These are phyloP conservation scores for Elephantulus edwardii DNA, from an alignment of 2,113 vertebrate species.

Conservation along the genomic window DNA sequence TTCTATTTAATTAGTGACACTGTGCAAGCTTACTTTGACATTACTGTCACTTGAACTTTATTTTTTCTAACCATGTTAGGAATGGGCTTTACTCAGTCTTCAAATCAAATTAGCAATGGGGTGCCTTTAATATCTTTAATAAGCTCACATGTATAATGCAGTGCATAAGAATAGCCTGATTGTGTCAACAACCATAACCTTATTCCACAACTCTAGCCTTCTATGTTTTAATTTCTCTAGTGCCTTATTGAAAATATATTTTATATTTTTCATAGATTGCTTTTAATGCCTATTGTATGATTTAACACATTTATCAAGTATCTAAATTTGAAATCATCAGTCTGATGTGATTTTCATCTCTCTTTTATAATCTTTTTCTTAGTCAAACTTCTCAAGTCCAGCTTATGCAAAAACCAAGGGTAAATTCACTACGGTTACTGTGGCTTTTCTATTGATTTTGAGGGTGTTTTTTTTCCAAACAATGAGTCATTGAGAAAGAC, in stretches of 20 bases:
- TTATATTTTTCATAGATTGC: not conserved
- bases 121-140: not conserved
- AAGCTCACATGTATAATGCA: not conserved
- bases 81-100: not conserved
- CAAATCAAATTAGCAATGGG: conserved; percentile 7
- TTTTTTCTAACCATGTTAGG: not conserved
- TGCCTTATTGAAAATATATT: not conserved
- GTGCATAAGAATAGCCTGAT: not conserved
- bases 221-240: not conserved
- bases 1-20: not conserved
- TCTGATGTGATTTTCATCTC: not conserved
- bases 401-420: conserved; percentile 69
- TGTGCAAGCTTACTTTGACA: not conserved
- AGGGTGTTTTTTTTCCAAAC: conserved; percentile 49
- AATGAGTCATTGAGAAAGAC: conserved; percentile 33
- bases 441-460: conserved; percentile 57
- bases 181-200: not conserved
- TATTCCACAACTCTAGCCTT: not conserved
- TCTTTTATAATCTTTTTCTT: conserved; percentile 1
- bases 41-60: conserved; percentile 18
- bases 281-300: not conserved
- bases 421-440: conserved; percentile 51
- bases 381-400: not conserved
- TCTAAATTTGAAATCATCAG: not conserved
- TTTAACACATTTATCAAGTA: conserved; percentile 17